A percentile compares a stretch with the other conserved stretches of the same genome.
These are phyloP conservation scores for Gymnobelideus leadbeateri DNA, from an alignment of 2,113 vertebrate species.

Conservation along the genomic window DNA sequence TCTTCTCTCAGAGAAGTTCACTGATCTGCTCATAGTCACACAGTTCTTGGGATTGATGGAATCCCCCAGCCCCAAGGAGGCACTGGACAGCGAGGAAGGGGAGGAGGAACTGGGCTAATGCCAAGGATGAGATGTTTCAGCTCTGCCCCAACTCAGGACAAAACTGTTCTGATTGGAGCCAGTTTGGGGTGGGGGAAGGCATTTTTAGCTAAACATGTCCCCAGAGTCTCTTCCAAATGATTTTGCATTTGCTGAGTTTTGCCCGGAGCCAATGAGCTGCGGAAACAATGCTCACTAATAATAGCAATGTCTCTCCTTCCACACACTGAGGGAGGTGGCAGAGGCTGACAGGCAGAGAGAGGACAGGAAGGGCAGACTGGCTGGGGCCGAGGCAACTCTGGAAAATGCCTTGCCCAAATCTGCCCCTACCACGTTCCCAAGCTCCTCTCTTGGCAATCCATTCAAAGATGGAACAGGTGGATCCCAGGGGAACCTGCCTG, in stretches of 20 bases:
- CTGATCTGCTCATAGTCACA: background rate
- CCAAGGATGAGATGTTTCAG: background rate
- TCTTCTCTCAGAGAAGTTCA: background rate
- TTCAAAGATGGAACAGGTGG: background rate
- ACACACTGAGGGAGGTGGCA: slow-evolving; percentile 3
- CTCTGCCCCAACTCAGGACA: slow-evolving; percentile 13
- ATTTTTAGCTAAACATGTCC: slow-evolving; percentile 68
- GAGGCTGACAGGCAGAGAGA: background rate
- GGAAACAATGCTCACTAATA: slow-evolving; percentile 60
- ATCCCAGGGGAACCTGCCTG: background rate
- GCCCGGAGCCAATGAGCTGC: slow-evolving; percentile 53
- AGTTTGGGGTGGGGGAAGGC: slow-evolving; percentile 55
- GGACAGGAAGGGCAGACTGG: background rate
- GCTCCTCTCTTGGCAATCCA: background rate
- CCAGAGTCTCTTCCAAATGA: slow-evolving; percentile 65
- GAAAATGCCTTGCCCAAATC: background rate
- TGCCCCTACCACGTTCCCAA: background rate
- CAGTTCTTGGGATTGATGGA: background rate
- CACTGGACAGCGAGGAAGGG: background rate
- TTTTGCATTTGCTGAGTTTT: slow-evolving; percentile 60
- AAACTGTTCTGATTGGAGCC: slow-evolving; percentile 20
- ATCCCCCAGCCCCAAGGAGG: background rate
- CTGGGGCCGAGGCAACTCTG: background rate
- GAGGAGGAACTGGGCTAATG: background rate
- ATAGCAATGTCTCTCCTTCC: slow-evolving; percentile 40